Evolutionary conservation across 2,113 vertebrate species (phyloP).

Genomic region (Gallinago paraguaiae): DNA sequence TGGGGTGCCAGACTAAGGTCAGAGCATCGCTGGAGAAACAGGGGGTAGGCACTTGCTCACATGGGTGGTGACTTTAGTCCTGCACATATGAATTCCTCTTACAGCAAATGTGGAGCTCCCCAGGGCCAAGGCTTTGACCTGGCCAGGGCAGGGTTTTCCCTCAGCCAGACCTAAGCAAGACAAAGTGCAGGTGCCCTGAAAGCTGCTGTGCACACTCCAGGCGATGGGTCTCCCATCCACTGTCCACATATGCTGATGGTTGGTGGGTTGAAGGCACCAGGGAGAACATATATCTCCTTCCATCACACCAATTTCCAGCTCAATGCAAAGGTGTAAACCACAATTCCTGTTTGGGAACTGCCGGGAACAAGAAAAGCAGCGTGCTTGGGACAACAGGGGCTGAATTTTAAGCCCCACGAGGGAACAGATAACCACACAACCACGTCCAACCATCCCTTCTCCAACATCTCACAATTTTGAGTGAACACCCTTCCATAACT

Average conservation of each 20-base stretch:
- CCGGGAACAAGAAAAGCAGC: not conserved
- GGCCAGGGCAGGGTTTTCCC: not conserved
- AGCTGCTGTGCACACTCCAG: not conserved
- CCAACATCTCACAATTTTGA: not conserved
- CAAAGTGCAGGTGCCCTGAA: accelerated
- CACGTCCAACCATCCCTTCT: not conserved
- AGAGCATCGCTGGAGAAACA: accelerated
- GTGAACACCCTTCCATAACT: not conserved
- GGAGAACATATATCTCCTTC: not conserved
- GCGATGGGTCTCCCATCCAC: not conserved
- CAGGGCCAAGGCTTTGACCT: accelerated
- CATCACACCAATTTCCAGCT: not conserved
- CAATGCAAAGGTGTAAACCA: not conserved
- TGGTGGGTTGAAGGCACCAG: not conserved
- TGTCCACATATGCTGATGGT: accelerated
- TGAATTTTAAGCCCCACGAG: not conserved
- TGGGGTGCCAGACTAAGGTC: not conserved
- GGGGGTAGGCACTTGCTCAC: accelerated
- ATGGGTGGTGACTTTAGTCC: not conserved
- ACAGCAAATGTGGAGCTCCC: accelerated
- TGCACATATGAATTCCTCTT: not conserved
- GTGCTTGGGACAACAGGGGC: not conserved
- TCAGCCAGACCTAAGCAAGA: not conserved
- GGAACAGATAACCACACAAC: not conserved
- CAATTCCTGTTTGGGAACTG: not conserved